Percentiles rank a stretch among this genome's conserved stretches.
Evolutionary conservation across 2,888 invertebrate species (phyloP).

Genomic region (Temnothorax rugatulus): DNA sequence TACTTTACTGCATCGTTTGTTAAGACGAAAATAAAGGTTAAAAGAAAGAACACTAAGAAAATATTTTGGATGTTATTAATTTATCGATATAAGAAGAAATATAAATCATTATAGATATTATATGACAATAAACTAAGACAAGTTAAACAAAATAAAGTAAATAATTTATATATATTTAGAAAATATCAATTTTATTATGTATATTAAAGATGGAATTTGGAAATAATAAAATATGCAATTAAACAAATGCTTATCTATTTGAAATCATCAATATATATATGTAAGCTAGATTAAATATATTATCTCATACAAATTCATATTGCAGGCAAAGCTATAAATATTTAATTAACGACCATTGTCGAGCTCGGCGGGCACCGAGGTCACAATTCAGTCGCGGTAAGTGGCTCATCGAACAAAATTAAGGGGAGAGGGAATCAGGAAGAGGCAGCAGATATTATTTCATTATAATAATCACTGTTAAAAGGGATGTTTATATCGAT

Average conservation of each 20-base stretch:
- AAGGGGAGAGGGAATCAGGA: background rate
- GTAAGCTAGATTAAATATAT: background rate
- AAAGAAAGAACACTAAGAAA: background rate
- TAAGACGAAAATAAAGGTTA: background rate
- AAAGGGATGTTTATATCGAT: constrained; percentile 41
- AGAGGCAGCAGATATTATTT: constrained; percentile 36
- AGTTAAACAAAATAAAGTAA: background rate
- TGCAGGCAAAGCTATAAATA: constrained; percentile 8
- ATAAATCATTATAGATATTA: background rate
- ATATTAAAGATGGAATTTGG: no score
- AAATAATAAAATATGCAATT: background rate
- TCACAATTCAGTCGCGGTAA: constrained; percentile 26
- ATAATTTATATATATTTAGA: background rate
- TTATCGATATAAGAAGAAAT: background rate
- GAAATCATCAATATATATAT: background rate
- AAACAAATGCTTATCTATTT: background rate
- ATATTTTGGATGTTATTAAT: background rate
- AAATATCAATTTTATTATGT: background rate
- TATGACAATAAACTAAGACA: background rate
- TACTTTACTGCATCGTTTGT: constrained; percentile 11
- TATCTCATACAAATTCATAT: background rate
- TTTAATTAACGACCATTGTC: constrained; percentile 26
- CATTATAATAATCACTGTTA: constrained; percentile 43
- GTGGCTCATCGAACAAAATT: constrained; percentile 17
- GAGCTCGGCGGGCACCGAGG: background rate